These are phyloP conservation scores for Apocrypta bakeri DNA, from an alignment of 1,140 invertebrate genomes.

Conservation along the genomic window DNA sequence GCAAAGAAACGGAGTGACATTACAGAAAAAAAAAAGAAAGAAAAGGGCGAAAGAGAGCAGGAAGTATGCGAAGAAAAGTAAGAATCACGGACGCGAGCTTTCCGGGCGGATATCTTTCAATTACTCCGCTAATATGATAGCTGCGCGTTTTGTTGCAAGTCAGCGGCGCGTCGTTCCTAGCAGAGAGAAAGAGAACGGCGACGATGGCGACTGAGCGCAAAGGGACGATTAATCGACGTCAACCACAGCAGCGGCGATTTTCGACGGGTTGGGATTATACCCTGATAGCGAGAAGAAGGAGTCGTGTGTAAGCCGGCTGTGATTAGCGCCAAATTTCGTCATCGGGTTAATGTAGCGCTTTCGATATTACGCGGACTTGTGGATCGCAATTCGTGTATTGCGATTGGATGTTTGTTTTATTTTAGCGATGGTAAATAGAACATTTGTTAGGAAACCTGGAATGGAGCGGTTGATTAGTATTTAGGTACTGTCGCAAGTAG, in stretches of 20 bases:
- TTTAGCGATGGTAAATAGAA: no score
- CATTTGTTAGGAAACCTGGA: no score
- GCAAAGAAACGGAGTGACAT: constrained; percentile 63
- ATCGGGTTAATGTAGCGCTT: neutral
- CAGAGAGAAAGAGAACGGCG: constrained; percentile 51
- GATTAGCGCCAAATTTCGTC: neutral
- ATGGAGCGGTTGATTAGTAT: no score
- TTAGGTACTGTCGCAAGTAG: no score
- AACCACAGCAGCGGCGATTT: constrained; percentile 61
- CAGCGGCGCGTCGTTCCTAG: constrained; percentile 70
- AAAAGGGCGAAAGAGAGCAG: constrained; percentile 45
- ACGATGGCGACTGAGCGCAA: neutral
- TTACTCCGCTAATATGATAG: constrained; percentile 73
- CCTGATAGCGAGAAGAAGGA: neutral
- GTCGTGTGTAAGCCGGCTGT: neutral
- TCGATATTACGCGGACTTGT: neutral
- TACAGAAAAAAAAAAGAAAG: constrained; percentile 57
- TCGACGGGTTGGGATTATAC: neutral
- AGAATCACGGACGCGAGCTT: constrained; percentile 68
- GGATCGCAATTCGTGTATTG: no score
- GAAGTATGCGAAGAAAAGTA: constrained; percentile 43
- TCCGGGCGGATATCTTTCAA: constrained; percentile 74
- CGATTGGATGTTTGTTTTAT: no score
- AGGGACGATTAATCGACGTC: constrained; percentile 72
- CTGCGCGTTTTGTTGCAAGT: constrained; percentile 69